Percentiles rank a stretch among this genome's conserved stretches.
Evolutionary conservation across 2,113 vertebrate species (phyloP).

Genomic region (Melierax canorus): DNA sequence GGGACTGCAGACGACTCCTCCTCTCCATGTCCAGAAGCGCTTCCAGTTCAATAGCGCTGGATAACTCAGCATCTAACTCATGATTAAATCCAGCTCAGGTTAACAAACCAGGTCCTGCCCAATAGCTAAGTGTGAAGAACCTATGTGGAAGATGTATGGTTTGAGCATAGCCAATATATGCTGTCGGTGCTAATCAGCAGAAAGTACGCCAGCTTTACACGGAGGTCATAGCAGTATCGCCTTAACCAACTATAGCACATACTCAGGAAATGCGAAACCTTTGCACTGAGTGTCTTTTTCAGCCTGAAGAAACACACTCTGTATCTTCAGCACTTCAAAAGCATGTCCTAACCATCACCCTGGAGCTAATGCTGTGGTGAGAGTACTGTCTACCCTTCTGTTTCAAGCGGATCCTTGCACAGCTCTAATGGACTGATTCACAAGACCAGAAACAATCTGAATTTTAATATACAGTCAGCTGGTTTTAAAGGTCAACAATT

Average conservation of each 20-base stretch:
- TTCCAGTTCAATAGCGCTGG: neutral
- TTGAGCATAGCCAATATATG: neutral
- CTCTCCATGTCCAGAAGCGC: rapidly evolving
- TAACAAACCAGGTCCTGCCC: neutral
- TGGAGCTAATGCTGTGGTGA: neutral
- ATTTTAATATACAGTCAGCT: neutral
- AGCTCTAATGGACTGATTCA: neutral
- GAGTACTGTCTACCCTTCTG: neutral
- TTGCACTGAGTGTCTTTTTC: neutral
- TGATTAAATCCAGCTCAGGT: neutral
- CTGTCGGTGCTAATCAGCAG: neutral
- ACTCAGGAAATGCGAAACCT: neutral
- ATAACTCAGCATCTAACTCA: neutral
- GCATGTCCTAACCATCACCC: neutral
- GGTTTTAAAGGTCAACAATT: neutral
- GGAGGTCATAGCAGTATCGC: neutral
- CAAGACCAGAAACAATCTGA: neutral
- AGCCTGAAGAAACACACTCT: neutral
- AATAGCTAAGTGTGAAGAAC: neutral
- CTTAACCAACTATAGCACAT: neutral
- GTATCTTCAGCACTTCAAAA: neutral
- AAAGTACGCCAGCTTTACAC: neutral
- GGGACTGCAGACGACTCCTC: rapidly evolving
- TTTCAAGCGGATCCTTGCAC: neutral
- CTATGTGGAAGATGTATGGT: neutral